Conservation (phyloP, 2,888 invertebrate species). For the Timema cristinae region DNA sequence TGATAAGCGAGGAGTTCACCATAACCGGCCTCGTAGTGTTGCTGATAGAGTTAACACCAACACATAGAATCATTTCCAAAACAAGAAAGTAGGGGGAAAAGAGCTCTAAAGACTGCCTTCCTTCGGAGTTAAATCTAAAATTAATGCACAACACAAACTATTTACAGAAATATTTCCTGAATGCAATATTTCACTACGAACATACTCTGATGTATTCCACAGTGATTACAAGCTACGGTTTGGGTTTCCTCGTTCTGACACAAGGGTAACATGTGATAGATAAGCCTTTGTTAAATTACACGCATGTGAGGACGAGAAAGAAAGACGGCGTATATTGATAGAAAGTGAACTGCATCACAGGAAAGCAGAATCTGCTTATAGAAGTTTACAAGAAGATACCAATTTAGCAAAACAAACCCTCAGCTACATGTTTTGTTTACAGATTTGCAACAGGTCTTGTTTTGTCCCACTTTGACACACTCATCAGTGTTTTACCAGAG, state of each 20-base stretch:
- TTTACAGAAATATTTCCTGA: slow-evolving; percentile 17
- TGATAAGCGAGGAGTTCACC: slow-evolving; percentile 14
- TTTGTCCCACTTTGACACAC: slow-evolving; percentile 16
- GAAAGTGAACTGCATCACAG: slow-evolving; percentile 18
- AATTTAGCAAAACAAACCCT: background rate
- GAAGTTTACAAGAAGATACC: background rate
- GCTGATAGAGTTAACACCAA: background rate
- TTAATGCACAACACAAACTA: slow-evolving; percentile 12
- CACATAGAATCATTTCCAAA: slow-evolving; percentile 15
- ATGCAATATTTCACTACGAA: background rate
- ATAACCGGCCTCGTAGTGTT: slow-evolving; percentile 9
- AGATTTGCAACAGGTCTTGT: no score
- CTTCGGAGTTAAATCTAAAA: slow-evolving; percentile 14
- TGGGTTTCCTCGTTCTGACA: slow-evolving; percentile 14
- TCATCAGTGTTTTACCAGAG: slow-evolving; percentile 4
- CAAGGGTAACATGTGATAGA: slow-evolving; percentile 16
- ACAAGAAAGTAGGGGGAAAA: slow-evolving; percentile 13
- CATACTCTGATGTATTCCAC: slow-evolving; percentile 16
- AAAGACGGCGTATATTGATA: background rate
- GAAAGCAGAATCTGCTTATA: slow-evolving; percentile 10
- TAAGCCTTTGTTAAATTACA: slow-evolving; percentile 9
- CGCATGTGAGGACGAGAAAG: background rate
- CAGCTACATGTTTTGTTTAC: no score
- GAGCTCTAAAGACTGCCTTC: slow-evolving; percentile 9
- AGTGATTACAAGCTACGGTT: slow-evolving; percentile 11